Base-by-base conservation (phyloP, 2,888 invertebrate species). In the Pyrocoelia pectoralis region DNA sequence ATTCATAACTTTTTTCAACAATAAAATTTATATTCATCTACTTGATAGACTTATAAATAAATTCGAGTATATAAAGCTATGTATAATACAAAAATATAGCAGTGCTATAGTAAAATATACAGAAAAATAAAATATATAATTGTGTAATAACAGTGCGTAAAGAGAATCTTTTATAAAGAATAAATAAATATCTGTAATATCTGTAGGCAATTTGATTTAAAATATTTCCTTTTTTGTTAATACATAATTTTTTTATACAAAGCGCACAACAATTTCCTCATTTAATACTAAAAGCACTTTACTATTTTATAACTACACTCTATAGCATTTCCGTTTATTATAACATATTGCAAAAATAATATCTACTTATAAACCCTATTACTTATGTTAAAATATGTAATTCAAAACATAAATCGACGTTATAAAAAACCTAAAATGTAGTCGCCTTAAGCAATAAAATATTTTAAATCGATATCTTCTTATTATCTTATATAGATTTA, bases 401-500 rank as follows among this genome's bases (percentile, higher is more conserved):
- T 18, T 15, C 10, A 46, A 10, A 46, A 46, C 17, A 10, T 17
- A 17, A 46, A 1, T 46, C 46, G 46, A 46, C 17, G 1, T 46
- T 46, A 46, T 17, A 46, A 46, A 46, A 46, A 10, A 46, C 13
- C 46, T 46, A 15, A 46, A 46, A 17, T 17, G 1, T 46, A 46
- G 46, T 46, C 46, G 46, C 28, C 28, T 50, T 28, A 50, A 50
- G 28, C 24, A 19, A 24, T 50, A 50, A 24, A 13, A 12, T 28
- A 24, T 5, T 28, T 50, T 14, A 33, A 33, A 17, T 33, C 6
- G 10, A 12, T 28, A n/a, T 40, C 40, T 40, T 17, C 18, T 13
- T 12, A 40, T 24, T 8, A 12, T 14, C 28, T 87, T 86, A 91
- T 70, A 92, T 84, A 67, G 91, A 90, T 75, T 89, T 87, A 83